phyloP scores from a whole-genome alignment of 2,888 invertebrate genomes.

The Unio delphinus region DNA sequence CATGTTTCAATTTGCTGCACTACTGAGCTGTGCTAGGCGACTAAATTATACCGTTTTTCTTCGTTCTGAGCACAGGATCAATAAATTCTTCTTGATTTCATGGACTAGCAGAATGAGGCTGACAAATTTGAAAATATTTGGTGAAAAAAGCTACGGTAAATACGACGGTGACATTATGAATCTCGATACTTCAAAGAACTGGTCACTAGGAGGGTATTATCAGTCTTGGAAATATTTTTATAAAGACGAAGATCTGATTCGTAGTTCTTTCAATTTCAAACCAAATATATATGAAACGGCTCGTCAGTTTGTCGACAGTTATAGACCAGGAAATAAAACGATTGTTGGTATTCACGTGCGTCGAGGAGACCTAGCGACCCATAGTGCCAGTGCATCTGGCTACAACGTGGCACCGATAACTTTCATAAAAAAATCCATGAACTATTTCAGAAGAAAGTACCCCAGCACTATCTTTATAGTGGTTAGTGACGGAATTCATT shows the following conservation, averaged over 20 bases:
- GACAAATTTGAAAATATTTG: conserved; percentile 14
- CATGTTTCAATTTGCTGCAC: conserved; percentile 48
- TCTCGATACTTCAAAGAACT: conserved; percentile 31
- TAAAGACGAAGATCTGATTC: conserved; percentile 18
- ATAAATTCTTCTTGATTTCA: conserved; percentile 28
- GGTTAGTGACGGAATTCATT: conserved; percentile 41
- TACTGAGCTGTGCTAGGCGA: conserved; percentile 34
- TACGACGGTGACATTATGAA: conserved; percentile 18
- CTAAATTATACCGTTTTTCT: conserved; percentile 39
- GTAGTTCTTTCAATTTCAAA: conserved; percentile 37
- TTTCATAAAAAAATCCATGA: conserved; percentile 38
- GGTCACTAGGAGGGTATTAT: conserved; percentile 44
- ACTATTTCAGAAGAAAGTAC: conserved; percentile 32
- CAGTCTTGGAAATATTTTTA: conserved; percentile 55
- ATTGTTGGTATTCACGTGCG: conserved; percentile 46
- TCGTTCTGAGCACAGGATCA: conserved; percentile 14
- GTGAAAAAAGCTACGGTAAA: conserved; percentile 22
- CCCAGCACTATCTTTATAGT: conserved; percentile 39
- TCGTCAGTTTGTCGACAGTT: conserved; percentile 8
- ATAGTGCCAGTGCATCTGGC: conserved; percentile 21
- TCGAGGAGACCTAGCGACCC: conserved; percentile 38
- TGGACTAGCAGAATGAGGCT: conserved; percentile 12
- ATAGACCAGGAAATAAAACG: conserved; percentile 13
- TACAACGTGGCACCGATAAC: conserved; percentile 39
- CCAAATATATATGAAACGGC: conserved; percentile 18